Evolutionary conservation across 2,797 vertebrate species (phyloP), one percentile per base, ranked within the genome.

Genomic region (Enteromius viviparus): DNA sequence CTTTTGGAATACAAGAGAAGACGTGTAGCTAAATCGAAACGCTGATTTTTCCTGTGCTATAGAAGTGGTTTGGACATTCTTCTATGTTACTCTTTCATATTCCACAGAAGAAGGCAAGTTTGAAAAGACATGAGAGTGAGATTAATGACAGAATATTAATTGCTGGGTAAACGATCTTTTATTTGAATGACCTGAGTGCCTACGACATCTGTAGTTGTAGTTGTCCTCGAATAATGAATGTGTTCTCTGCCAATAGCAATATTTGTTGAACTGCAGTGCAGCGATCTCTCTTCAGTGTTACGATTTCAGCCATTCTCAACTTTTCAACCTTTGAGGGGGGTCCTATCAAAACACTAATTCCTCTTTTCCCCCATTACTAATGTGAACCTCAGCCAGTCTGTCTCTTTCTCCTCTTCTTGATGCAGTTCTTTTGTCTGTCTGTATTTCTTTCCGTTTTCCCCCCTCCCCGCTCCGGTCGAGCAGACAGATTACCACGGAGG

Each of bases 401-500:
- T 76, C 32, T 42, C 70, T 62, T 34, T 78, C 19, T 79, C 32
- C 49, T 51, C 66, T 34, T 72, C 51, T 80, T 86, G 69, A 85
- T 83, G 66, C 55, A 66, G 55, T 84, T 62, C 81, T 47, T 58
- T 75, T 82, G 53, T 80, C 60, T 82, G 51, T 91, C 64, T 92
- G 78, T 92, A 84, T 91, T 47, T 91, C 88, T 89, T 85, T 42
- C 91, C 81, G 88, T 87, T 62, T 4, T 10, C 86, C 76, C 40
- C 85, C 87, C 85, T 84, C 85, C 89, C 88, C 92, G 86, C 93
- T 90, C 91, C 78, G 90, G 90, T 90, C 86, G 94, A 95, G 94
- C 94, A 98, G 97, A 95, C 97, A 98, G 95, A 98, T 98, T 93
- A 97, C 96, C 93, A 98, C 97, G 88, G 97, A 98, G 93, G 97